Evolutionary conservation across 2,113 vertebrate species (phyloP).

Genomic region (Percopsis transmontana): DNA sequence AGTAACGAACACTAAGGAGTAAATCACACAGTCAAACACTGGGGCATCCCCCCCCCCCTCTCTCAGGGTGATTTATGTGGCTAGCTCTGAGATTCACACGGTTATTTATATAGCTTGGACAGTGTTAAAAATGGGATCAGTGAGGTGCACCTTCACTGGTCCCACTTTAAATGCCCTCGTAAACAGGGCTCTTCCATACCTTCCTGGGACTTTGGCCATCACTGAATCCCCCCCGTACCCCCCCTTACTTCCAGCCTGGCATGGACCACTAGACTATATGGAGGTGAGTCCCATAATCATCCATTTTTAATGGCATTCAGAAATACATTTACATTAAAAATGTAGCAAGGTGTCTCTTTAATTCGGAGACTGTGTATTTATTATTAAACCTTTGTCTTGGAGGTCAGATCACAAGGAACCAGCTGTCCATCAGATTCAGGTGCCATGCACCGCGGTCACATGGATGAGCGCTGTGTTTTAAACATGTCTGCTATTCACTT

Average conservation of each 20-base stretch:
- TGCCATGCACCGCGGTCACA: constrained; percentile 36
- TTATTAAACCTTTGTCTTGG: constrained; percentile 81
- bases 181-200: constrained; percentile 29
- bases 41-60: constrained; percentile 43
- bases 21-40: constrained; percentile 67
- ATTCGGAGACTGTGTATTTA: constrained; percentile 80
- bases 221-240: constrained; percentile 2
- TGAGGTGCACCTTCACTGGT: constrained; percentile 14
- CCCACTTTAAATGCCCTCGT: constrained; percentile 32
- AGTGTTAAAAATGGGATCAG: constrained; percentile 60
- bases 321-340: constrained; percentile 83
- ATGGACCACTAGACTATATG: constrained; percentile 23
- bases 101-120: constrained; percentile 60
- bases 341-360: constrained; percentile 78
- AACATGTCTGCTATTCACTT: constrained; percentile 67
- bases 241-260: constrained; percentile 25
- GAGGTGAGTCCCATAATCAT: constrained; percentile 70
- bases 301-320: constrained; percentile 81
- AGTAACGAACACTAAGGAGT: constrained; percentile 56
- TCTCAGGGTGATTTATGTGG: constrained; percentile 66
- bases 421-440: constrained; percentile 70
- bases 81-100: constrained; percentile 56
- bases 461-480: constrained; percentile 53
- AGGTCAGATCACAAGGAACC: constrained; percentile 73
- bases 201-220: constrained; percentile 8